Percentiles rank a stretch among this genome's conserved stretches.
phyloP scores from a whole-genome alignment of 2,888 invertebrate species.

The Drosophila robusta region DNA sequence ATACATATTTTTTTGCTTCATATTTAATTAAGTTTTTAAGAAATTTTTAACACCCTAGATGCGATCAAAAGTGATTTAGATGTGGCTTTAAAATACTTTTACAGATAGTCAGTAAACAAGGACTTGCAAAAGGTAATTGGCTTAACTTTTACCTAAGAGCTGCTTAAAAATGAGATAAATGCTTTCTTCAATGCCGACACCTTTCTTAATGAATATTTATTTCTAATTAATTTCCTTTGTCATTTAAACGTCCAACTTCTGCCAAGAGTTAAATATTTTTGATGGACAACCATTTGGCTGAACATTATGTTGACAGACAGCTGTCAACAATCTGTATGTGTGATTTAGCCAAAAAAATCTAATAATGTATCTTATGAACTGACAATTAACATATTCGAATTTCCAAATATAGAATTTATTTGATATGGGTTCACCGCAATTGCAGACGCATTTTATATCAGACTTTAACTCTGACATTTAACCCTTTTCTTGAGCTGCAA shows the following conservation, averaged over 20 bases:
- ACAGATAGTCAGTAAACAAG: too few relatives aligned
- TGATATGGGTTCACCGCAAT: slow-evolving; percentile 32
- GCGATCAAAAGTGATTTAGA: background rate
- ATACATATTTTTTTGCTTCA: slow-evolving; percentile 4
- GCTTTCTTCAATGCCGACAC: background rate
- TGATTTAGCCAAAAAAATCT: background rate
- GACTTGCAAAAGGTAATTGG: background rate
- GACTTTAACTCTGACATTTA: slow-evolving; percentile 1
- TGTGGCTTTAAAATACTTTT: background rate
- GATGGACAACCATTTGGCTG: background rate
- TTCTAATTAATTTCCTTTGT: background rate
- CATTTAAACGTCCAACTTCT: slow-evolving; percentile 5
- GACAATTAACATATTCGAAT: slow-evolving; percentile 12
- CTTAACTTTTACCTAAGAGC: background rate
- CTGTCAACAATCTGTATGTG: slow-evolving; percentile 27
- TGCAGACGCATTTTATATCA: background rate
- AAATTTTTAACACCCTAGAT: too few relatives aligned
- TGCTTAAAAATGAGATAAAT: background rate
- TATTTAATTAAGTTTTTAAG: background rate
- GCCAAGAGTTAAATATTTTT: background rate
- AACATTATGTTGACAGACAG: slow-evolving; percentile 23
- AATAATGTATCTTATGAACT: background rate
- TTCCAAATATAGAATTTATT: background rate
- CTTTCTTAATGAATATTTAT: background rate
- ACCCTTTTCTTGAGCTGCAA: background rate